phyloP scores from a whole-genome alignment of 1,140 invertebrate species.

The Calycopis cecrops region DNA sequence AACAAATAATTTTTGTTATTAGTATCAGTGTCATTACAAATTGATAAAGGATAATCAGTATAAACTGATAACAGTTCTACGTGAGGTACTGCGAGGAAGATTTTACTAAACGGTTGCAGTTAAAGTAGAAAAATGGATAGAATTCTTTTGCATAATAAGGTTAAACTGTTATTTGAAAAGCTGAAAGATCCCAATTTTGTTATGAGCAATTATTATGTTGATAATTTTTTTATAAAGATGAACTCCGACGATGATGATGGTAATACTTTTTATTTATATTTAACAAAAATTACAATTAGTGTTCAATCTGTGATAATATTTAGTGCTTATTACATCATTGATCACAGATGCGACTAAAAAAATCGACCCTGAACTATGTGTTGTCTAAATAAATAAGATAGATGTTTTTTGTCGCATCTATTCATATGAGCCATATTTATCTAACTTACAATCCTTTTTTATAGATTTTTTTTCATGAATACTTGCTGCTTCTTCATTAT shows the following conservation, averaged over 20 bases:
- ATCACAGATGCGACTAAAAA: neutral
- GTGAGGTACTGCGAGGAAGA: neutral
- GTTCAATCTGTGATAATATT: no score
- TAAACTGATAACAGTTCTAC: constrained; percentile 8
- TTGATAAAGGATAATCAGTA: constrained; percentile 5
- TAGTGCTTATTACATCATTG: constrained; percentile 6
- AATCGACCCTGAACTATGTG: constrained; percentile 7
- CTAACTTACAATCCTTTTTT: no score
- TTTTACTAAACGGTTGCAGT: neutral
- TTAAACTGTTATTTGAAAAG: constrained; percentile 55
- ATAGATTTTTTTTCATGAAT: no score
- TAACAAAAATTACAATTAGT: neutral
- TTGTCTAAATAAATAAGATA: neutral
- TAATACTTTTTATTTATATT: constrained; percentile 28
- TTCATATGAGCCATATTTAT: no score
- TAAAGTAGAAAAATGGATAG: constrained; percentile 36
- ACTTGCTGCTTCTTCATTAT: no score
- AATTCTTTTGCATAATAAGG: constrained; percentile 43
- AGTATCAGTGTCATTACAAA: neutral
- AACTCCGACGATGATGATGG: constrained; percentile 41
- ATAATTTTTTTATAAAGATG: constrained; percentile 57
- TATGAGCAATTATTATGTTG: constrained; percentile 58
- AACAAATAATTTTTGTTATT: no score
- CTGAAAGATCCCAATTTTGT: constrained; percentile 52
- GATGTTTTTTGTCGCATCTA: no score